Percentiles rank a stretch among this genome's conserved stretches.
These are phyloP conservation scores for Pseudorasbora parva DNA, from an alignment of 2,113 vertebrate species.

Conservation along the genomic window DNA sequence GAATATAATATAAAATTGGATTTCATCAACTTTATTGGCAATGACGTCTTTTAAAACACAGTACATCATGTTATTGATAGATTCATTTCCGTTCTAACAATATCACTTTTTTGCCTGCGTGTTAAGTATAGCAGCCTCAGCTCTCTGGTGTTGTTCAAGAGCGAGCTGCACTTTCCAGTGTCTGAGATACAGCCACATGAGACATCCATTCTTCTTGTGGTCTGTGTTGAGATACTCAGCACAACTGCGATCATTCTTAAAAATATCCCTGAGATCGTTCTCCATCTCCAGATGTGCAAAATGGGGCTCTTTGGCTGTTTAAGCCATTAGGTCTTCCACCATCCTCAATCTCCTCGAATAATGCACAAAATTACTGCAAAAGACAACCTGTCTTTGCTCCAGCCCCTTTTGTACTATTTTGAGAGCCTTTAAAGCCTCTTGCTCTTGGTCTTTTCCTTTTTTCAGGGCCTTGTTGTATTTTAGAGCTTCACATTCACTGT, in stretches of 20 bases:
- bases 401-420: constrained; percentile 83
- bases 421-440: constrained; percentile 74
- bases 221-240: constrained; percentile 83
- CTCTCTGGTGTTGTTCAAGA: constrained; percentile 82
- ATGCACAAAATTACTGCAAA: constrained; percentile 83
- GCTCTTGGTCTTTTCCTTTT: constrained; percentile 81
- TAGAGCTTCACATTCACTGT: constrained; percentile 79
- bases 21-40: too few species aligned
- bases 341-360: constrained; percentile 80
- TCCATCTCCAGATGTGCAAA: constrained; percentile 77
- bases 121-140: constrained; percentile 66
- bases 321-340: constrained; percentile 86
- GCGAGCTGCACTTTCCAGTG: constrained; percentile 88
- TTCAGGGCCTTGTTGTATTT: constrained; percentile 76
- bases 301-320: constrained; percentile 78
- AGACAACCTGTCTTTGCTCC: constrained; percentile 86
- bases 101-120: not conserved
- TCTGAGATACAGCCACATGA: constrained; percentile 95
- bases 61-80: too few species aligned
- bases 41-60: too few species aligned
- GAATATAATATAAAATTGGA: too few species aligned
- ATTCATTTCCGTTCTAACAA: not conserved
- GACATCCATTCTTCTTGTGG: constrained; percentile 85
- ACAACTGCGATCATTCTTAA: constrained; percentile 90
- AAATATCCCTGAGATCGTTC: constrained; percentile 87